Evolutionary conservation across 2,113 vertebrate genomes (phyloP), one percentile per base, ranked within the genome.

Genomic region (Pseudopodoces humilis): DNA sequence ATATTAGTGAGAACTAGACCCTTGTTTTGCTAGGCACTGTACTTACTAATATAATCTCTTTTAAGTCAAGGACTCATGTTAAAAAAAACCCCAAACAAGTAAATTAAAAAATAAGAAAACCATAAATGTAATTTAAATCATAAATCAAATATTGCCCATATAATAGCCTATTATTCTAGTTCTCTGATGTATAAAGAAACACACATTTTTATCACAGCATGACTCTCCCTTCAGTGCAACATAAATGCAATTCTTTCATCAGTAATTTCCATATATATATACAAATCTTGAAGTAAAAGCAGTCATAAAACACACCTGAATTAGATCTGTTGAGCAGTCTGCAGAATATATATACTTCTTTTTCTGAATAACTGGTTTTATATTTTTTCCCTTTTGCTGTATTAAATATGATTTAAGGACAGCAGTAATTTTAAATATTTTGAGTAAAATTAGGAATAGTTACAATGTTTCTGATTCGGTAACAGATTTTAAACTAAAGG

Each of bases 161-260:
- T 93, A 96, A 71, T 81, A 93, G 82, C 71, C 75, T 93, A 86
- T 96, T 96, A 96, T 95, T 96, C 60, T 83, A 77, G 63, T 86
- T 91, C 92, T 96, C 79, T 96, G 87, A 93, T 88, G 71, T 96
- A 71, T 93, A 81, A 95, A 94, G 87, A 90, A 95, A 81, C 67
- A 67, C 69, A 62, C 28, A 35, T 88, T 95, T 95, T 95, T 86
- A 83, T 96, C 94, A 83, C 94, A 94, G 85, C 85, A 64, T 90
- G 95, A 92, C 65, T 87, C 91, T 52, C 13, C 79, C 77, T 83
- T 92, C 60, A 83, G 47, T 10, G 16, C 79, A 77, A 67, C 39
- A 92, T 86, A 90, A 95, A 93, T 71, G 88, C 85, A 71, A 17
- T 95, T 87, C 84, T 97, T 94, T 95, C 60, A 92, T 93, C 90